A percentile compares a stretch with the other conserved stretches of the same genome.
Conservation (phyloP, 2,888 invertebrate species). For the Stenotaenia linearis region DNA sequence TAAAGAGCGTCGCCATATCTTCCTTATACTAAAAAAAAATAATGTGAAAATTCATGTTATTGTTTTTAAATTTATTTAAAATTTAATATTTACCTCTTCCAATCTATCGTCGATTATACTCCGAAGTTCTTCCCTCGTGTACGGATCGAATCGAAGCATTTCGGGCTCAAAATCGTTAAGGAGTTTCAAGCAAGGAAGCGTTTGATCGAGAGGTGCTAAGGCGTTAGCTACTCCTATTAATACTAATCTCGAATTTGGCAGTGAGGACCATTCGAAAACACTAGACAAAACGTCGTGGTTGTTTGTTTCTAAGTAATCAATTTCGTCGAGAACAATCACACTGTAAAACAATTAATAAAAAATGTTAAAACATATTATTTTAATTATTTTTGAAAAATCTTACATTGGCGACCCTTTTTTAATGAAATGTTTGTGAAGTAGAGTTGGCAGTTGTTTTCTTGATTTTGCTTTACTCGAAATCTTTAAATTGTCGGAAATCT, state of each 20-base stretch:
- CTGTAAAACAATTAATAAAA: constrained; percentile 47
- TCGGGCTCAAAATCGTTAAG: constrained; percentile 53
- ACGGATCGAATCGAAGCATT: constrained; percentile 84
- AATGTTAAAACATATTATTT: constrained; percentile 18
- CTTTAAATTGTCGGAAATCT: constrained; percentile 65
- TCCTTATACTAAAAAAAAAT: constrained; percentile 6
- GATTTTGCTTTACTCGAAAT: constrained; percentile 30
- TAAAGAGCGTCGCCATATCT: not conserved
- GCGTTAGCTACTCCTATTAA: constrained; percentile 93
- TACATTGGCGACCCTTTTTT: not conserved
- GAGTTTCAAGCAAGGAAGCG: constrained; percentile 78
- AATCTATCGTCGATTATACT: constrained; percentile 62
- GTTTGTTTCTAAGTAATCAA: constrained; percentile 75
- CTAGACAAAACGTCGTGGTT: constrained; percentile 84
- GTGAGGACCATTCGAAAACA: constrained; percentile 87
- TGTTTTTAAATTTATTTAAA: too few species aligned
- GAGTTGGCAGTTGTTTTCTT: constrained; percentile 28
- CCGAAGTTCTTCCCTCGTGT: constrained; percentile 81
- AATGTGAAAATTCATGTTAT: not conserved
- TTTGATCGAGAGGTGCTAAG: constrained; percentile 84
- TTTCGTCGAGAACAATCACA: constrained; percentile 84
- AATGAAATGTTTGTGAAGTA: not conserved
- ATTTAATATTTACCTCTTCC: not conserved
- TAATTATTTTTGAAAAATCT: not conserved
- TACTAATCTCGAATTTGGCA: constrained; percentile 62